Percentiles rank a stretch among this genome's conserved stretches.
Conservation (phyloP, 1,140 invertebrate species). For the Yoshiicerus persimilis region DNA sequence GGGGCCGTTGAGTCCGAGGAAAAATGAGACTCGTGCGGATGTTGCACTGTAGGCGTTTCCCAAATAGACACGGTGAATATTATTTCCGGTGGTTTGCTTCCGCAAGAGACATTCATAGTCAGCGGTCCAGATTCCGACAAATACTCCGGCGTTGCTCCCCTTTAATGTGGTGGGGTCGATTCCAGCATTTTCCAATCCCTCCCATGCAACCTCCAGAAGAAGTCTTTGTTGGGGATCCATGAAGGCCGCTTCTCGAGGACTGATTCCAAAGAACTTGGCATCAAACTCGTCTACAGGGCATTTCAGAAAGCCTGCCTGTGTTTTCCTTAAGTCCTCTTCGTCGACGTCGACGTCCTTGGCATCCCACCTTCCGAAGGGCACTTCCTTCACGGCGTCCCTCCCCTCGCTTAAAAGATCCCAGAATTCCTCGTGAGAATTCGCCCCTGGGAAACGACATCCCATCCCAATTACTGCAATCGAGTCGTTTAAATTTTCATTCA, state of each 20-base stretch:
- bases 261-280: slow-evolving; percentile 59
- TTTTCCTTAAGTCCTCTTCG: neutral
- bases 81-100: neutral
- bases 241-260: slow-evolving; percentile 59
- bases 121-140: slow-evolving; percentile 80
- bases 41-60: slow-evolving; percentile 38
- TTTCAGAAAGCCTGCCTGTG: neutral
- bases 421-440: neutral
- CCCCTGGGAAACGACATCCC: neutral
- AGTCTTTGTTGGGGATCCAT: slow-evolving; percentile 48
- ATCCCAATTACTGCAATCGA: neutral
- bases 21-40: slow-evolving; percentile 24
- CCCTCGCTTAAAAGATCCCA: neutral
- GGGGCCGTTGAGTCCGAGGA: slow-evolving; percentile 41
- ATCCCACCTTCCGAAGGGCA: neutral
- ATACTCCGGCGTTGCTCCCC: slow-evolving; percentile 85
- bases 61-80: slow-evolving; percentile 8
- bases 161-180: slow-evolving; percentile 75
- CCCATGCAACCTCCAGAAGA: neutral
- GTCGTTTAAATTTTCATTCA: neutral
- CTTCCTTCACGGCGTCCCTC: neutral
- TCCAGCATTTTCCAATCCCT: slow-evolving; percentile 55
- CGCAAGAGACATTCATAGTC: slow-evolving; percentile 65
- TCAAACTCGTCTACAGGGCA: slow-evolving; percentile 54
- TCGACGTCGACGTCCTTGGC: neutral